These are phyloP conservation scores for Condylura cristata DNA, from an alignment of 2,113 vertebrate species.

Conservation along the genomic window DNA sequence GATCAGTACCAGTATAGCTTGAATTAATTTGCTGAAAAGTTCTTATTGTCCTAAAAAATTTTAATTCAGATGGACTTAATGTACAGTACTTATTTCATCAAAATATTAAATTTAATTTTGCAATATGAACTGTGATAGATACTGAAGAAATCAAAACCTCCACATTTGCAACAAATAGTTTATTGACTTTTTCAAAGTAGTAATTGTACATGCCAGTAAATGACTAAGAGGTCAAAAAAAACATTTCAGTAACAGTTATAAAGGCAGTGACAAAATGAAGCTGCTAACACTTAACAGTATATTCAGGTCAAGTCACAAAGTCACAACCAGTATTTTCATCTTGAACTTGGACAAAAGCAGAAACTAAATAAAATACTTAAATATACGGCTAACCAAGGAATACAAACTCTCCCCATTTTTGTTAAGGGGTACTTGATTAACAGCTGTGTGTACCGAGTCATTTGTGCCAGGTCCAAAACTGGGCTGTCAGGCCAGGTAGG, in stretches of 20 bases:
- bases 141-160: conserved; percentile 70
- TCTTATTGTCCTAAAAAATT: background rate
- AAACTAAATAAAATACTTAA: background rate
- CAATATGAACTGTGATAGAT: background rate
- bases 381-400: background rate
- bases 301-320: background rate
- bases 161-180: conserved; percentile 66
- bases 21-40: conserved; percentile 3
- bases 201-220: conserved; percentile 15
- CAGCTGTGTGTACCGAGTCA: background rate
- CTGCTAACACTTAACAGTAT: background rate
- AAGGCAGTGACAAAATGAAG: background rate
- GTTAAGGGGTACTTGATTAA: background rate
- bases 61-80: background rate
- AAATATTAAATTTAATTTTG: no score
- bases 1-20: background rate
- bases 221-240: background rate
- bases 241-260: background rate
- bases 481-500: background rate
- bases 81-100: background rate
- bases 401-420: background rate
- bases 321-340: background rate
- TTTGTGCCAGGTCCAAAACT: background rate
- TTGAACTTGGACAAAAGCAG: background rate
- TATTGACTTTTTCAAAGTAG: conserved; percentile 72